Evolutionary conservation across 2,113 vertebrate species (phyloP).

Genomic region (Struthio camelus): DNA sequence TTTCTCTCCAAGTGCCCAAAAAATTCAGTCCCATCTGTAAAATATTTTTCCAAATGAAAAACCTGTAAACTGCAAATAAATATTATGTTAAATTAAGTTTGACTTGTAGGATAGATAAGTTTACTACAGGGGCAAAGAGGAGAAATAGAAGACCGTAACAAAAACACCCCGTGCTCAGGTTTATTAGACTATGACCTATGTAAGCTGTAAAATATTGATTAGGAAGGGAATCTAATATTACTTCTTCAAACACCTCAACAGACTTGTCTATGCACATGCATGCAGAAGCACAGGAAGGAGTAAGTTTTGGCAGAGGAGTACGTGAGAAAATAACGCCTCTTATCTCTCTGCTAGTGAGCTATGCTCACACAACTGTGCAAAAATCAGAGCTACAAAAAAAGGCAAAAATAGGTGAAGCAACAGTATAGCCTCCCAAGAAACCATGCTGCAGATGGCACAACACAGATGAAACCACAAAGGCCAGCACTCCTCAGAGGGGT

Average conservation of each 20-base stretch:
- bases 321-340: not conserved
- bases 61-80: not conserved
- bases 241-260: not conserved
- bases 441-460: not conserved
- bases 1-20: not conserved
- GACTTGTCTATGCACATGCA: not conserved
- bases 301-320: not conserved
- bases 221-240: not conserved
- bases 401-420: not conserved
- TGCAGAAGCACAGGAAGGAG: not conserved
- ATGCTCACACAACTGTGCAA: not conserved
- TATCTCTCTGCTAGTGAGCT: not conserved
- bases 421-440: not conserved
- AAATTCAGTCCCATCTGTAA: not conserved
- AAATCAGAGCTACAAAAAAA: not conserved
- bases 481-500: not conserved
- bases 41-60: not conserved
- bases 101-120: too few species aligned
- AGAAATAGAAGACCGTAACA: too few species aligned
- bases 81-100: not conserved
- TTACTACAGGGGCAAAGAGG: too few species aligned
- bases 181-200: too few species aligned
- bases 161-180: too few species aligned
- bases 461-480: not conserved
- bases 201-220: too few species aligned